Percentiles rank a stretch among this genome's conserved stretches.
Conservation (phyloP, 2,113 vertebrate species). For the Rhea pennata region DNA sequence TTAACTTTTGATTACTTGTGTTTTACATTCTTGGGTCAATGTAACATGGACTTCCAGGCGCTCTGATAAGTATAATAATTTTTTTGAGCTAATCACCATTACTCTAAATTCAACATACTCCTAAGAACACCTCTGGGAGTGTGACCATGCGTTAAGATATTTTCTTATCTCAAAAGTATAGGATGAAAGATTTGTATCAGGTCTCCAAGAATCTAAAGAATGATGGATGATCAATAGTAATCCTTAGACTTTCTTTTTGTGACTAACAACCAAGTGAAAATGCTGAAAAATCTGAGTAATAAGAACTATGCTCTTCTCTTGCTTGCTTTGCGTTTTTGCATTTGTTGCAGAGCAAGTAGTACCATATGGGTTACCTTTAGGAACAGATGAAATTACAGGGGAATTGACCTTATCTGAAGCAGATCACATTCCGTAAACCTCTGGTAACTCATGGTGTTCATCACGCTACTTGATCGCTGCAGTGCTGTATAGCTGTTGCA, state of each 20-base stretch:
- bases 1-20: too few species aligned
- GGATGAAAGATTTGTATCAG: too few species aligned
- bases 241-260: background rate
- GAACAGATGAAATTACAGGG: background rate
- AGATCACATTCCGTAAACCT: background rate
- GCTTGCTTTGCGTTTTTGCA: background rate
- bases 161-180: too few species aligned
- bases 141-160: too few species aligned
- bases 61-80: too few species aligned
- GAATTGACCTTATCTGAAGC: background rate
- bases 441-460: rapidly evolving
- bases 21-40: too few species aligned
- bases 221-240: too few species aligned
- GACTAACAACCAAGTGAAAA: background rate
- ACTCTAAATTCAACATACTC: too few species aligned
- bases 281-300: background rate
- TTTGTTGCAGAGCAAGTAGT: background rate
- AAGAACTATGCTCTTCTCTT: background rate
- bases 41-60: too few species aligned
- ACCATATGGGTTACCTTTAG: background rate
- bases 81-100: too few species aligned
- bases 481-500: background rate
- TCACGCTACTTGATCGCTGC: background rate
- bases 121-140: too few species aligned
- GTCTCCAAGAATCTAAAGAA: too few species aligned